Evolutionary conservation across 2,113 vertebrate species (phyloP).

Genomic region (Thinocorus orbignyianus): DNA sequence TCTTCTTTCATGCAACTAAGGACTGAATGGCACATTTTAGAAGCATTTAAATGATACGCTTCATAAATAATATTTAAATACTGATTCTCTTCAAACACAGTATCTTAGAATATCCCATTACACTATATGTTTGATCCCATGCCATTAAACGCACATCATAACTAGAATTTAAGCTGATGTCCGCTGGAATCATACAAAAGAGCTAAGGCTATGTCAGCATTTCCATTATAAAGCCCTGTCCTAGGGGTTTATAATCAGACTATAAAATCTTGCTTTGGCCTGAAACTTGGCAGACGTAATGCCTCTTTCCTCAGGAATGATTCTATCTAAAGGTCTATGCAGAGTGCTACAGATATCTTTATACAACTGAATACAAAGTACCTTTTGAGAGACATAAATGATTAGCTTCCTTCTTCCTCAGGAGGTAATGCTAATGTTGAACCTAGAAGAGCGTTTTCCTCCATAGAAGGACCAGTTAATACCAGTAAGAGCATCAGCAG

Average conservation of each 20-base stretch:
- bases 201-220: conserved; percentile 5
- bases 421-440: neutral
- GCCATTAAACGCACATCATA: conserved; percentile 16
- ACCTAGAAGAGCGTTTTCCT: neutral
- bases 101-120: conserved; percentile 42
- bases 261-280: conserved; percentile 22
- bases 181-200: neutral
- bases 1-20: neutral
- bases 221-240: neutral
- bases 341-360: neutral
- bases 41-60: conserved; percentile 26
- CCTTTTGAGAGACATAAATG: neutral
- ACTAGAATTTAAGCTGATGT: neutral
- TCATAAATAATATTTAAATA: conserved; percentile 33
- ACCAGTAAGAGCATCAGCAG: neutral
- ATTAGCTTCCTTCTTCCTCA: neutral
- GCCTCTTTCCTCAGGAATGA: conserved; percentile 7
- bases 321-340: neutral
- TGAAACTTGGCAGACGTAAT: conserved; percentile 7
- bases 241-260: neutral
- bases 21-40: conserved; percentile 7
- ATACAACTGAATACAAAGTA: neutral
- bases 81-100: neutral
- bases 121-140: neutral
- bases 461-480: neutral